These are phyloP conservation scores for Limosa lapponica DNA, from an alignment of 2,797 vertebrate genomes.

Conservation along the genomic window DNA sequence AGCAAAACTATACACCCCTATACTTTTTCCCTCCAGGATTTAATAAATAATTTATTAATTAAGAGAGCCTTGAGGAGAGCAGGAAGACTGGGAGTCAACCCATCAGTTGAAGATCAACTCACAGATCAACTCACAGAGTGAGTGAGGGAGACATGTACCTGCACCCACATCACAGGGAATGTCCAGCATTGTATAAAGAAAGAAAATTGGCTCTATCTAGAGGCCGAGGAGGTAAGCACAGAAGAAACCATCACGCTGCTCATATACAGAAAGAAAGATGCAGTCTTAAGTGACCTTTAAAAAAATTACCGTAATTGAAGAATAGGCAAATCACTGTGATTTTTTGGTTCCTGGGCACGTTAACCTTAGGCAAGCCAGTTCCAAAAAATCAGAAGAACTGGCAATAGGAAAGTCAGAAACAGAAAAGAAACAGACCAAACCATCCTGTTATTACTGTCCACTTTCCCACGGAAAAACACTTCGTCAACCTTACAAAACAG, in stretches of 20 bases:
- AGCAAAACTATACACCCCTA: not conserved
- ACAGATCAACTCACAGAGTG: too few relatives aligned
- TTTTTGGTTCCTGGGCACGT: not conserved
- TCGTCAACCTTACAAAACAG: rapidly evolving
- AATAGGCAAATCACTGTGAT: not conserved
- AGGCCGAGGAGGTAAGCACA: not conserved
- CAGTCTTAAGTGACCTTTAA: not conserved
- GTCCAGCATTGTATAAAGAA: not conserved
- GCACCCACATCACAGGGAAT: not conserved
- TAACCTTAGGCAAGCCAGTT: not conserved
- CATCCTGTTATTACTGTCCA: not conserved
- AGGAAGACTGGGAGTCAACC: not conserved
- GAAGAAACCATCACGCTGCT: not conserved
- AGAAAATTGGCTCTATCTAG: not conserved
- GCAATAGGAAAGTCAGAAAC: not conserved
- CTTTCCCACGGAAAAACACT: not conserved
- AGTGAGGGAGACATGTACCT: not conserved
- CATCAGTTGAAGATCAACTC: not conserved
- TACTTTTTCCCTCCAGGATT: not conserved
- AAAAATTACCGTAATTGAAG: not conserved
- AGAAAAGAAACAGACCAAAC: not conserved
- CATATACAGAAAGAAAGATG: not conserved
- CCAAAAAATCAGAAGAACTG: not conserved
- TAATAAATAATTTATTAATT: not conserved
- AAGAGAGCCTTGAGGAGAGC: not conserved